These are phyloP conservation scores for Beaufortia kweichowensis DNA, from an alignment of 2,113 vertebrate species.

Conservation along the genomic window DNA sequence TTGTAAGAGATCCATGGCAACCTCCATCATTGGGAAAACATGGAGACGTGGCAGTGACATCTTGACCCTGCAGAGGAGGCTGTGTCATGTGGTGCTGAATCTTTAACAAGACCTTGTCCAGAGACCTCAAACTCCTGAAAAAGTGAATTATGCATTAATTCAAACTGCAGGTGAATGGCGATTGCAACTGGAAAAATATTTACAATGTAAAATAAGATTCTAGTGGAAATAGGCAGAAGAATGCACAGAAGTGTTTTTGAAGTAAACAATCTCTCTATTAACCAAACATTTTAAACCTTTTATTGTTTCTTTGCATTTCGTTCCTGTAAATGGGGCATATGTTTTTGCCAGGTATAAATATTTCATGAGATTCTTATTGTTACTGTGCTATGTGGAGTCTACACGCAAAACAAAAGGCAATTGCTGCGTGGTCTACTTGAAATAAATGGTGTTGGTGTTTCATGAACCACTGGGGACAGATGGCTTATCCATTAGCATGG, in stretches of 20 bases:
- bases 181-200: background rate
- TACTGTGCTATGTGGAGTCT: slow-evolving; percentile 56
- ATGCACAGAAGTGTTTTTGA: slow-evolving; percentile 2
- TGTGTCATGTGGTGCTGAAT: slow-evolving; percentile 43
- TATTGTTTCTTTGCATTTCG: slow-evolving; percentile 8
- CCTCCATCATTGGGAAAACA: slow-evolving; percentile 40
- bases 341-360: slow-evolving; percentile 58
- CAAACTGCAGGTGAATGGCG: slow-evolving; percentile 29
- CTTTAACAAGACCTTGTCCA: slow-evolving; percentile 46
- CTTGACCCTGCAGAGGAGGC: slow-evolving; percentile 10
- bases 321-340: slow-evolving; percentile 20
- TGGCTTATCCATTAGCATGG: slow-evolving; percentile 63
- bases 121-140: slow-evolving; percentile 30
- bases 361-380: slow-evolving; percentile 68
- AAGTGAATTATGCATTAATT: slow-evolving; percentile 7
- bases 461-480: slow-evolving; percentile 61
- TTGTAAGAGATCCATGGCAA: slow-evolving; percentile 5
- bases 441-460: slow-evolving; percentile 55
- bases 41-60: slow-evolving; percentile 35
- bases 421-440: slow-evolving; percentile 53
- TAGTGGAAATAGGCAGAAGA: background rate
- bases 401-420: slow-evolving; percentile 62
- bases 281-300: slow-evolving; percentile 21
- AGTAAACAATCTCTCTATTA: slow-evolving; percentile 24
- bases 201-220: background rate